Conservation (phyloP, 35 echinoderm and acorn worm genomes). For the Ophioderma brevispina region DNA sequence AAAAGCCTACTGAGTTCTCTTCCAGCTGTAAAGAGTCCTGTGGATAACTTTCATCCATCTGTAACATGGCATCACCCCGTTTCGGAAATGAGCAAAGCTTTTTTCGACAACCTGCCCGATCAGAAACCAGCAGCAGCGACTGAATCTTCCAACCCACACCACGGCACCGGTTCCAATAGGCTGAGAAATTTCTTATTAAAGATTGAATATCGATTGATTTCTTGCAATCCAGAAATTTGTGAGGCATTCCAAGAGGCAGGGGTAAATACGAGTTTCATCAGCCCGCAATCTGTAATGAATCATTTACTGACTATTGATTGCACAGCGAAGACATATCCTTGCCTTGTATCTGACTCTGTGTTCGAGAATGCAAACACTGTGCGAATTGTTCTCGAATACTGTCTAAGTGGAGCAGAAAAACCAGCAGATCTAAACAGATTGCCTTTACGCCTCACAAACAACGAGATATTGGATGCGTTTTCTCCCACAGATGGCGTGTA, state of each 20-base stretch:
- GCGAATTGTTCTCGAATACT: not conserved
- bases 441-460: not conserved
- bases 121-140: not conserved
- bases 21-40: too few species aligned
- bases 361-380: not conserved
- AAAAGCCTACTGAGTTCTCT: too few species aligned
- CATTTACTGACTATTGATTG: not conserved
- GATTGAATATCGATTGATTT: not conserved
- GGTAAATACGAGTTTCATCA: not conserved
- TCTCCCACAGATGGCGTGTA: not conserved
- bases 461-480: not conserved
- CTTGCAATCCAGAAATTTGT: not conserved
- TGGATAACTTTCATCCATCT: too few species aligned
- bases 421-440: constrained; percentile 1
- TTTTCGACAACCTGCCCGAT: not conserved
- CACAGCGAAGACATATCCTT: not conserved
- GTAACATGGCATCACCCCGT: too few species aligned
- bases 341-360: not conserved
- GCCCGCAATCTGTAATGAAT: not conserved
- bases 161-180: not conserved
- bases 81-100: too few species aligned
- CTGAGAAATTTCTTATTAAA: not conserved
- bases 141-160: not conserved
- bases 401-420: not conserved
- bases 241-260: not conserved